Evolutionary conservation across 1,140 invertebrate species (phyloP).

Genomic region (Brachionus koreanus): DNA sequence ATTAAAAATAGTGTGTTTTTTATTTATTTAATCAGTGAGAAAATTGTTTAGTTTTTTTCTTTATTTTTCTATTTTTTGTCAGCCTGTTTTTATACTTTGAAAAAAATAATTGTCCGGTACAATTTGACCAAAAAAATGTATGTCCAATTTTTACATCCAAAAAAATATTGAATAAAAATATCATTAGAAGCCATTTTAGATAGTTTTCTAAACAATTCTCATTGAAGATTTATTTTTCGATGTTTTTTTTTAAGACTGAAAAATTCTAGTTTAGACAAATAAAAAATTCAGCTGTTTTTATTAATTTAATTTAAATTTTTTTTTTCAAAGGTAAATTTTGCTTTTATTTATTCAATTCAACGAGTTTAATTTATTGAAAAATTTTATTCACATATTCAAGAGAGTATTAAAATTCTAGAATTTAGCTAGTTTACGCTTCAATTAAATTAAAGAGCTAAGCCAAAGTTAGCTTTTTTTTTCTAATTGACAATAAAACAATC

Average conservation of each 20-base stretch:
- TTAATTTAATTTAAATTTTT: background rate
- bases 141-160: background rate
- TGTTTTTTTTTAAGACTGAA: too few species aligned
- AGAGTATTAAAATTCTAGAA: background rate
- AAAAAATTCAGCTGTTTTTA: too few species aligned
- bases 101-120: background rate
- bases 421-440: background rate
- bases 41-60: background rate
- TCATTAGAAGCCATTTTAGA: background rate
- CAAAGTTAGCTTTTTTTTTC: background rate
- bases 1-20: background rate
- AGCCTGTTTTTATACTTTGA: background rate
- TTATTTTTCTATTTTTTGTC: too few species aligned
- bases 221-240: too few species aligned
- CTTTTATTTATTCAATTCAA: background rate
- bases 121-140: background rate
- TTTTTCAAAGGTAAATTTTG: background rate
- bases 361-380: background rate
- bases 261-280: too few species aligned
- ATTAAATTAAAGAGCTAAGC: background rate
- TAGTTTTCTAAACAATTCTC: background rate
- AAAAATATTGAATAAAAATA: background rate
- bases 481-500: background rate
- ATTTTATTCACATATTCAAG: background rate
- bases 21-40: background rate